phyloP scores from a whole-genome alignment of 2,888 invertebrate species.

The Pyrrhia umbra region DNA sequence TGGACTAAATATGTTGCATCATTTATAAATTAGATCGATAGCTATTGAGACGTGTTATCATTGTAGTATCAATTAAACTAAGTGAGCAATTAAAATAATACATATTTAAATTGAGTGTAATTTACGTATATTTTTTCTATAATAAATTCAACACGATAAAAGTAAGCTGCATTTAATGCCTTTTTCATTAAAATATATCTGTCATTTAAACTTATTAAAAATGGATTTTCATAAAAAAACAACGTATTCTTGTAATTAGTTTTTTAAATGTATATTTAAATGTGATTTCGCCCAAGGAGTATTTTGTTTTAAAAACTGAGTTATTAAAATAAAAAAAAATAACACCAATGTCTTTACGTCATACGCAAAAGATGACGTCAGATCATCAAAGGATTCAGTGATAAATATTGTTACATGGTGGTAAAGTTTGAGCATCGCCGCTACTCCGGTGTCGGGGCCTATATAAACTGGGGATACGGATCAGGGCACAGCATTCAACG shows the following conservation, averaged over 20 bases:
- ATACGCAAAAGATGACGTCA: neutral
- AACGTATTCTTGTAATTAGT: too few relatives aligned
- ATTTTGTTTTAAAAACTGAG: neutral
- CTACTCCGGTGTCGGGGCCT: conserved; percentile 73
- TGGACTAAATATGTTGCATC: conserved; percentile 22
- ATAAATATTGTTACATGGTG: conserved; percentile 3
- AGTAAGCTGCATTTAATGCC: too few relatives aligned
- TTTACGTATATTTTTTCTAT: too few relatives aligned
- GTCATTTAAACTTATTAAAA: too few relatives aligned
- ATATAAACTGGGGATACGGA: conserved; percentile 77
- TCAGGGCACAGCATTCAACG: conserved; percentile 75
- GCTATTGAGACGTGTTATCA: neutral
- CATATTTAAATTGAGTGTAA: neutral
- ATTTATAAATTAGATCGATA: conserved; percentile 2
- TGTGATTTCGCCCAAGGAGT: too few relatives aligned
- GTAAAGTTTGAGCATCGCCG: conserved; percentile 75
- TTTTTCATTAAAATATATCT: too few relatives aligned
- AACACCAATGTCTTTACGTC: neutral
- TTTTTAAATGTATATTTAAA: too few relatives aligned
- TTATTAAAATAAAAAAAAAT: neutral
- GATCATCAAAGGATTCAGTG: too few relatives aligned
- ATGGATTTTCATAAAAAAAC: too few relatives aligned
- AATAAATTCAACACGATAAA: too few relatives aligned
- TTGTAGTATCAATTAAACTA: neutral
- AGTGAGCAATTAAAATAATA: neutral